Evolutionary conservation across 1,140 invertebrate species (phyloP).

Genomic region (Lasioglossum albipes): DNA sequence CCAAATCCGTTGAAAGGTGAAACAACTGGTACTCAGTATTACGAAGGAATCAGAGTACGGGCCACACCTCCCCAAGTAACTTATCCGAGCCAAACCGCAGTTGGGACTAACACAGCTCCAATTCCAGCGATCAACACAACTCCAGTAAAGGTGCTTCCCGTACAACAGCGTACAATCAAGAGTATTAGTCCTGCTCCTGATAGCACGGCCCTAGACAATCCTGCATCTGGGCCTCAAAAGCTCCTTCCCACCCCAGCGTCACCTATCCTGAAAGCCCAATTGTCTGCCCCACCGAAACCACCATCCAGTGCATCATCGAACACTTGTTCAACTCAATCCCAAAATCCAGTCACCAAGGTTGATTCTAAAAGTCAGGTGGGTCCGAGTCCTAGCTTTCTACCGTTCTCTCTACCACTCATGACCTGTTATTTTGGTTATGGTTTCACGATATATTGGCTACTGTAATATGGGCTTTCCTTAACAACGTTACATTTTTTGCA

Average conservation of each 20-base stretch:
- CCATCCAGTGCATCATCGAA: slow-evolving; percentile 64
- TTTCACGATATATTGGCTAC: slow-evolving; percentile 42
- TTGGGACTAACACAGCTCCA: slow-evolving; percentile 60
- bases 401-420: slow-evolving; percentile 63
- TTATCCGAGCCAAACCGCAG: slow-evolving; percentile 69
- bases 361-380: slow-evolving; percentile 84
- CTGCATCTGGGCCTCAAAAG: slow-evolving; percentile 68
- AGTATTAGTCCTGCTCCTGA: slow-evolving; percentile 72
- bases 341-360: slow-evolving; percentile 79
- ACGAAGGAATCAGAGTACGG: slow-evolving; percentile 88
- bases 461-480: slow-evolving; percentile 54
- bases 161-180: slow-evolving; percentile 78
- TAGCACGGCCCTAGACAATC: slow-evolving; percentile 71
- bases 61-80: slow-evolving; percentile 81
- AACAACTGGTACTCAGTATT: slow-evolving; percentile 83
- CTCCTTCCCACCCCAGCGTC: slow-evolving; percentile 80
- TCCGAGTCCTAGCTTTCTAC: slow-evolving; percentile 76
- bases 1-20: slow-evolving; percentile 87
- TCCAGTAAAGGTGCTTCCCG: slow-evolving; percentile 78
- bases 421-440: slow-evolving; percentile 61
- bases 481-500: slow-evolving; percentile 49
- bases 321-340: slow-evolving; percentile 69
- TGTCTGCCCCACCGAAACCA: slow-evolving; percentile 86
- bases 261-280: slow-evolving; percentile 89
- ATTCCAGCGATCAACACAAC: slow-evolving; percentile 68